Evolutionary conservation across 2,797 vertebrate species (phyloP).

Genomic region (Gallinago nigripennis): DNA sequence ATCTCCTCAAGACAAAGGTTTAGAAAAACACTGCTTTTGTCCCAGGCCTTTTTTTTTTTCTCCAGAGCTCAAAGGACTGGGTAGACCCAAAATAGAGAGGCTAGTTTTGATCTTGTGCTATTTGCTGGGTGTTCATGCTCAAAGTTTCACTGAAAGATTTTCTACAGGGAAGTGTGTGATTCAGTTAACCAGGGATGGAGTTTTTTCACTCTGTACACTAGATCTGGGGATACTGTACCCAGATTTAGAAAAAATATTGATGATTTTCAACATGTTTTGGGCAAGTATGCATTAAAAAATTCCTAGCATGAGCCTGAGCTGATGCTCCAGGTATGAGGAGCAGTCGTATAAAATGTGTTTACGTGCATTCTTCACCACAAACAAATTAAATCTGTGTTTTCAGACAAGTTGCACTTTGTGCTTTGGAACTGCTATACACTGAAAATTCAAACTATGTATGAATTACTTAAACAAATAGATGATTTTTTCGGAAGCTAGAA

Average conservation of each 20-base stretch:
- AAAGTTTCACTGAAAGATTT: not conserved
- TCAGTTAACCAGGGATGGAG: not conserved
- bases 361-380: not conserved
- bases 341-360: not conserved
- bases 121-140: not conserved
- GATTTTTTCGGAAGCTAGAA: not conserved
- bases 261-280: not conserved
- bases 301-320: not conserved
- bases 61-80: not conserved
- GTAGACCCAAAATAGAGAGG: not conserved
- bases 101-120: not conserved
- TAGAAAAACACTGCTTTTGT: not conserved
- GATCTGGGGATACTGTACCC: not conserved
- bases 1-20: not conserved
- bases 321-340: not conserved
- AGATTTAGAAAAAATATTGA: not conserved
- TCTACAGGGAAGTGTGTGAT: rapidly evolving
- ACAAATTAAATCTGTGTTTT: not conserved
- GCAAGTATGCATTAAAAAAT: not conserved
- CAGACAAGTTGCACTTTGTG: not conserved
- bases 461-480: not conserved
- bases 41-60: not conserved
- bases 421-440: not conserved
- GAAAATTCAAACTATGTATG: not conserved
- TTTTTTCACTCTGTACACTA: not conserved